Conservation (phyloP, 2,888 invertebrate species). For the Argyresthia albistria region DNA sequence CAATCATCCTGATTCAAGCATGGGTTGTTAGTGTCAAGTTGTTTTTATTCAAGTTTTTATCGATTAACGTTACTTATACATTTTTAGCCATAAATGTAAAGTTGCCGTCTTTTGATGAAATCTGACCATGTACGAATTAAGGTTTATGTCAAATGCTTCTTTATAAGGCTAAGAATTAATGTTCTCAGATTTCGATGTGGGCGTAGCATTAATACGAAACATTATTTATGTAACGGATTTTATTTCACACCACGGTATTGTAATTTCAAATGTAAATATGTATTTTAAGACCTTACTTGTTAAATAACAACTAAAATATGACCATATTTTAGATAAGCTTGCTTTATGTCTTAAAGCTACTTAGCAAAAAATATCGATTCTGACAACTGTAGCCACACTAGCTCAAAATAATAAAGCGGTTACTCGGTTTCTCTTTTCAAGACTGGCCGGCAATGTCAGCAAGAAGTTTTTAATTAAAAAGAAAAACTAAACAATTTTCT, state of each 20-base stretch:
- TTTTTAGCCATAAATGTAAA: too few relatives aligned
- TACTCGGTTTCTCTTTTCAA: neutral
- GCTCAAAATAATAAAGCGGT: neutral
- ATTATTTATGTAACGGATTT: slow-evolving; percentile 20
- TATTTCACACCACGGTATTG: slow-evolving; percentile 13
- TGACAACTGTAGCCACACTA: too few relatives aligned
- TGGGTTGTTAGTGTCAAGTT: too few relatives aligned
- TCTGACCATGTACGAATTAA: slow-evolving; percentile 24
- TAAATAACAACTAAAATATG: neutral
- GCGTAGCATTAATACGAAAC: slow-evolving; percentile 22
- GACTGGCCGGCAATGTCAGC: too few relatives aligned
- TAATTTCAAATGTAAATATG: slow-evolving; percentile 16
- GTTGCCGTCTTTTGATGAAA: slow-evolving; percentile 10
- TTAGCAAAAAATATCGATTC: too few relatives aligned
- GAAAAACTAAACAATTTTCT: too few relatives aligned
- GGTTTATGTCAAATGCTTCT: slow-evolving; percentile 23
- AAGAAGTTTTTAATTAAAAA: too few relatives aligned
- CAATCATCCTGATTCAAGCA: too few relatives aligned
- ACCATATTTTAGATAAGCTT: neutral
- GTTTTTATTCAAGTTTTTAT: too few relatives aligned
- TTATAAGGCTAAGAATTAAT: slow-evolving; percentile 22
- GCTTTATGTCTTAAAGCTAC: too few relatives aligned
- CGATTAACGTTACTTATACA: too few relatives aligned
- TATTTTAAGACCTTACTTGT: neutral
- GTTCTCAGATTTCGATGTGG: slow-evolving; percentile 12